Evolutionary conservation across 2,797 vertebrate genomes (phyloP).

Genomic region (Lophura swinhoii): DNA sequence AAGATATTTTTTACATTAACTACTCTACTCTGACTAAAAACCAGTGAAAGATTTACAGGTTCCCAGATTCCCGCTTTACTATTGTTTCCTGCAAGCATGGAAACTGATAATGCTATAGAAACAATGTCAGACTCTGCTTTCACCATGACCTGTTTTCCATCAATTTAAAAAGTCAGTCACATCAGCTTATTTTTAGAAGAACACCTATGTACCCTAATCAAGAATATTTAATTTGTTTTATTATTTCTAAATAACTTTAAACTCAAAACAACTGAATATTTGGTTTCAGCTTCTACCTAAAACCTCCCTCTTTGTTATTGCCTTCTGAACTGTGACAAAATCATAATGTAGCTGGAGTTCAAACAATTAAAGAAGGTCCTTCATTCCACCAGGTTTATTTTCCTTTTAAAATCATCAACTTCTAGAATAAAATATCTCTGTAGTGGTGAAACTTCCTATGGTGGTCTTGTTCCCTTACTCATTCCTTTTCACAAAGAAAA

Average conservation of each 20-base stretch:
- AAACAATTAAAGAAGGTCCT: neutral
- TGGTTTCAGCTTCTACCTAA: neutral
- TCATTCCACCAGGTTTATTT: neutral
- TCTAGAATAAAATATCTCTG: neutral
- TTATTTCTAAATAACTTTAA: slow-evolving; percentile 18
- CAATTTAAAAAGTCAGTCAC: slow-evolving; percentile 31
- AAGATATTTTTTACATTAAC: slow-evolving; percentile 65
- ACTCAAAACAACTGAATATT: slow-evolving; percentile 11
- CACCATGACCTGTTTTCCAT: slow-evolving; percentile 57
- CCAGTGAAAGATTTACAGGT: slow-evolving; percentile 72
- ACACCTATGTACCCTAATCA: neutral
- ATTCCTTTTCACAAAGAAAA: neutral
- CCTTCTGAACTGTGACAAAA: neutral
- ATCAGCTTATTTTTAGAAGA: slow-evolving; percentile 47
- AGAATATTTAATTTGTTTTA: slow-evolving; percentile 27
- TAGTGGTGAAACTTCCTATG: neutral
- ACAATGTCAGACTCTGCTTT: slow-evolving; percentile 58
- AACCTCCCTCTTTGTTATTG: neutral
- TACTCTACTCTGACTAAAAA: slow-evolving; percentile 35
- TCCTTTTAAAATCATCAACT: neutral
- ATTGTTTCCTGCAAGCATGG: slow-evolving; percentile 65
- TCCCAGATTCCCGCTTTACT: slow-evolving; percentile 35
- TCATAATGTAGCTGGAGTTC: neutral
- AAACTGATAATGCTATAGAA: slow-evolving; percentile 67
- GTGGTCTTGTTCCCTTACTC: neutral